phyloP scores from a whole-genome alignment of 1,140 invertebrate species.

The Calephelis virginiensis region DNA sequence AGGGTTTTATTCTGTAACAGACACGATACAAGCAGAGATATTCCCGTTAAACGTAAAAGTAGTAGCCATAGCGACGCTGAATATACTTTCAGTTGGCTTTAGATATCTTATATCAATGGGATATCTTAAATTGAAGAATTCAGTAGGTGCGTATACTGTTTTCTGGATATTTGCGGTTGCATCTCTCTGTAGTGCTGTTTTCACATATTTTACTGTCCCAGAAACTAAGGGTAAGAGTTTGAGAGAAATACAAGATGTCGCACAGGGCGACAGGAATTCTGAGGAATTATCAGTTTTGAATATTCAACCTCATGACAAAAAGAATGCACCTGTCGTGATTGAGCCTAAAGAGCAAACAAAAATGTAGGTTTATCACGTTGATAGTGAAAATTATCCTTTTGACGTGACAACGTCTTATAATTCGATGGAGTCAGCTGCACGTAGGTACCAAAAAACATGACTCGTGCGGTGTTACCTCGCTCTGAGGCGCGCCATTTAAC shows the following conservation, averaged over 20 bases:
- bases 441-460: no score
- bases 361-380: background rate
- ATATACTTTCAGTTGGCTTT: constrained; percentile 56
- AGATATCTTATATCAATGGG: constrained; percentile 74
- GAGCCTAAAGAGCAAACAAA: background rate
- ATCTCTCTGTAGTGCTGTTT: constrained; percentile 71
- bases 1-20: constrained; percentile 78
- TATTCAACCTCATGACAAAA: background rate
- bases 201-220: constrained; percentile 81
- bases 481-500: no score
- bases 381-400: no score
- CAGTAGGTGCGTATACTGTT: constrained; percentile 67
- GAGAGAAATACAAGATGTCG: constrained; percentile 81
- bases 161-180: constrained; percentile 75
- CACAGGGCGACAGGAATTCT: constrained; percentile 39
- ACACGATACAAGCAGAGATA: constrained; percentile 79
- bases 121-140: constrained; percentile 72
- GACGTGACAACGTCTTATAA: no score
- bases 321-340: background rate
- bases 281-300: background rate
- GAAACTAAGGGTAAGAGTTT: constrained; percentile 86
- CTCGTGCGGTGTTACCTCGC: no score
- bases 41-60: constrained; percentile 81
- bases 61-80: constrained; percentile 66
- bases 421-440: no score